phyloP scores from a whole-genome alignment of 2,113 vertebrate species.

The Xiphorhynchus elegans region DNA sequence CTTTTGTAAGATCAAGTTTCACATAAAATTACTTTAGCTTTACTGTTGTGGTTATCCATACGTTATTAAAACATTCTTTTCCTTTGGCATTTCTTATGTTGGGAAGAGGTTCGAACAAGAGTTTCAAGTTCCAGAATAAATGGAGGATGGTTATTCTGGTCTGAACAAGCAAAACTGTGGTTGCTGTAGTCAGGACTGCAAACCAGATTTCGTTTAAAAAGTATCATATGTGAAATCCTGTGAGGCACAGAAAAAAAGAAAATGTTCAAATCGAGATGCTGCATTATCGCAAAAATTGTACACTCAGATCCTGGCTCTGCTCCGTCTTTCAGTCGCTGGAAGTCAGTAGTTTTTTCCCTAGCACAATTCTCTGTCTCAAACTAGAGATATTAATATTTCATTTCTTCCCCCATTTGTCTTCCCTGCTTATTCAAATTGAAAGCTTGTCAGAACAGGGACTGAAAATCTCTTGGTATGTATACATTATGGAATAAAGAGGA shows the following conservation, averaged over 20 bases:
- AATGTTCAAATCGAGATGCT: not conserved
- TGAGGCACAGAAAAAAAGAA: not conserved
- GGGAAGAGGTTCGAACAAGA: slow-evolving; percentile 34
- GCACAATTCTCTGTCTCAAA: not conserved
- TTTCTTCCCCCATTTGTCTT: slow-evolving; percentile 53
- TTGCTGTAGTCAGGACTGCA: not conserved
- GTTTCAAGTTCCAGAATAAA: slow-evolving; percentile 60
- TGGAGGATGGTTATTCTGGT: slow-evolving; percentile 48
- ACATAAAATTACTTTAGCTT: slow-evolving; percentile 20
- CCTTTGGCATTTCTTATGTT: slow-evolving; percentile 47
- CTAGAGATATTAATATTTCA: slow-evolving; percentile 57
- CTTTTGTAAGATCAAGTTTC: slow-evolving; percentile 50
- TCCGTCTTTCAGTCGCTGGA: not conserved
- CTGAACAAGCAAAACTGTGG: slow-evolving; percentile 58
- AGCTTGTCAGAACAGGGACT: slow-evolving; percentile 60
- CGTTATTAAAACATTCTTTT: slow-evolving; percentile 18
- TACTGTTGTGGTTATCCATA: slow-evolving; percentile 38
- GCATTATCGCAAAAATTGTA: not conserved
- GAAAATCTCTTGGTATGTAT: slow-evolving; percentile 58
- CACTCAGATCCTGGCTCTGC: not conserved
- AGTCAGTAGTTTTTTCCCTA: slow-evolving; percentile 30
- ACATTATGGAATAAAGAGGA: slow-evolving; percentile 33
- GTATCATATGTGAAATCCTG: not conserved
- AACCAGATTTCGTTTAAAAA: slow-evolving; percentile 22
- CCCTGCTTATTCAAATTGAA: slow-evolving; percentile 60